Conservation (phyloP, 2,888 invertebrate species). For the Podabrus alpinus region DNA sequence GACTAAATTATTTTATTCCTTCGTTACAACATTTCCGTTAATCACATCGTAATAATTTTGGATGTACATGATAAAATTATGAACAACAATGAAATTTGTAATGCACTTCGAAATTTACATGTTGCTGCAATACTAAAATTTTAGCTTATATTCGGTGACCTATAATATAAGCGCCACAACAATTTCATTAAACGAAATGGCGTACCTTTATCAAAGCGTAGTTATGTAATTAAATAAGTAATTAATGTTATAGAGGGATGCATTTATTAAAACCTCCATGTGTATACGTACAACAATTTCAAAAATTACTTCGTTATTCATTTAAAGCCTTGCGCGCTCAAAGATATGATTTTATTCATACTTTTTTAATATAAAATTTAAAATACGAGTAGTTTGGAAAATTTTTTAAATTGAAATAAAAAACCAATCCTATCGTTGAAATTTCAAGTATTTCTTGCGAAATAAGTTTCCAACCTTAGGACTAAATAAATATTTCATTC, state of each 20-base stretch:
- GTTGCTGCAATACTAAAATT: neutral
- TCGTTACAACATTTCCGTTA: neutral
- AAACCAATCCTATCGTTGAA: neutral
- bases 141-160: neutral
- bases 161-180: slow-evolving; percentile 1
- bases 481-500: neutral
- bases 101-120: neutral
- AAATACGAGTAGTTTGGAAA: neutral
- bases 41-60: neutral
- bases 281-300: neutral
- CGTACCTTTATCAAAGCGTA: neutral
- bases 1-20: neutral
- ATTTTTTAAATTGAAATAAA: neutral
- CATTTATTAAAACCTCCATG: neutral
- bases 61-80: neutral
- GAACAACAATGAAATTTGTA: neutral
- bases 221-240: slow-evolving; percentile 1
- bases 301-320: neutral
- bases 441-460: neutral
- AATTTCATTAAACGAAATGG: neutral
- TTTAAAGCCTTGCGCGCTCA: neutral
- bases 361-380: neutral
- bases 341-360: neutral
- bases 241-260: neutral
- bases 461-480: neutral